A percentile compares a stretch with the other conserved stretches of the same genome.
Evolutionary conservation across 1,140 invertebrate species (phyloP).

Genomic region (Drosophila ficusphila): DNA sequence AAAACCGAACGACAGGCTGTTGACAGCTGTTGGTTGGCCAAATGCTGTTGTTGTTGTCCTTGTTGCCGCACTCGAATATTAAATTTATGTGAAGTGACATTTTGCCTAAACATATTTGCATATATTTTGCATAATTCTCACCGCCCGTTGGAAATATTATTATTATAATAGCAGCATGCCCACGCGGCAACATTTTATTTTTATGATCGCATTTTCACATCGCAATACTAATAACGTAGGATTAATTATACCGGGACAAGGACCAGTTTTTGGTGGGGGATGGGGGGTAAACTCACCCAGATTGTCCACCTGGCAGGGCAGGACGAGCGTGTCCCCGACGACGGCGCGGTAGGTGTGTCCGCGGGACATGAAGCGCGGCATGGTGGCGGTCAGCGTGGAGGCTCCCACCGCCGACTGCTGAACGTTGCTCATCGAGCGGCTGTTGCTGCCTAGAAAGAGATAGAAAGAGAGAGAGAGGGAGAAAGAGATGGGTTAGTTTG

Average conservation of each 20-base stretch:
- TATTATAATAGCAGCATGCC: background rate
- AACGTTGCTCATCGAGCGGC: slow-evolving; percentile 70
- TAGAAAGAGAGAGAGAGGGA: background rate
- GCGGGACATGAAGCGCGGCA: slow-evolving; percentile 88
- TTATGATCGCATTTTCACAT: slow-evolving; percentile 63
- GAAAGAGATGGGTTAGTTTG: slow-evolving; percentile 8
- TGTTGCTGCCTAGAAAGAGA: slow-evolving; percentile 64
- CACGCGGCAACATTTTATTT: slow-evolving; percentile 25
- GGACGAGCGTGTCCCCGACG: slow-evolving; percentile 89
- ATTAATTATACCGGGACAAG: slow-evolving; percentile 61
- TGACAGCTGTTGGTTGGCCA: slow-evolving; percentile 74
- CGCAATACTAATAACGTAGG: slow-evolving; percentile 49
- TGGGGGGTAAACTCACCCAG: slow-evolving; percentile 86
- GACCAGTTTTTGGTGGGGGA: too few species aligned
- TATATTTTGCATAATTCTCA: slow-evolving; percentile 65
- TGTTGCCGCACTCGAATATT: slow-evolving; percentile 50
- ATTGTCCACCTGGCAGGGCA: slow-evolving; percentile 91
- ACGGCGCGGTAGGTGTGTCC: slow-evolving; percentile 90
- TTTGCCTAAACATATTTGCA: slow-evolving; percentile 74
- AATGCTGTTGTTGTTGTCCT: slow-evolving; percentile 25
- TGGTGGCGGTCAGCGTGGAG: slow-evolving; percentile 55
- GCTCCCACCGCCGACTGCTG: slow-evolving; percentile 48
- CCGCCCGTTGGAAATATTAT: slow-evolving; percentile 32
- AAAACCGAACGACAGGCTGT: slow-evolving; percentile 54
- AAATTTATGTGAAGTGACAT: slow-evolving; percentile 76